Evolutionary conservation across 2,797 vertebrate species (phyloP), one percentile per base, ranked within the genome.

Genomic region (Manis javanica): DNA sequence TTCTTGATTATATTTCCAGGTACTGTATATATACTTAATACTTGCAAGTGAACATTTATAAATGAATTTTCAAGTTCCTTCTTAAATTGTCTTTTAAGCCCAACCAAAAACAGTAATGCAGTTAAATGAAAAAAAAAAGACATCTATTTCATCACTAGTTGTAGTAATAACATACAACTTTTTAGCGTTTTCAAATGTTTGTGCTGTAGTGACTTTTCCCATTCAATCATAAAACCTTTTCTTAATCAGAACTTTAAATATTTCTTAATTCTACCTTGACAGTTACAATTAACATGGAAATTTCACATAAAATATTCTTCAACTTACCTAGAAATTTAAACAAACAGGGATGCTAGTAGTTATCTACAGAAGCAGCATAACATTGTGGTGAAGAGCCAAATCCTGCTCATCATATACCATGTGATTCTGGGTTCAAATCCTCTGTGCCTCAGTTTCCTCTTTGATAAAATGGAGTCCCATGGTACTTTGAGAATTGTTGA

Each of bases 181-280:
- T 7, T 89, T 7, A 89, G 68, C 16, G 34, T 7, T 93, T 94
- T 88, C 53, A 82, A 31, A 59, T 79, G 23, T 53, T 92, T 79
- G 92, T 0, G 2, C 37, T 51, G 86, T 68, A 19, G 77, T 66
- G 31, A 51, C 34, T 95, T 90, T 64, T 57, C 4, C 34, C 34
- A 61, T 84, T 95, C 23, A 83, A 29, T 46, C 16, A 81, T 74
- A 83, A 88, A 77, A 57, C 5, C 68, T 91, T 18, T 37, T 77
- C 71, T 92, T 90, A 46, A 87, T 69, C 42, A 75, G n/a, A 49
- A 34, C 19, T 74, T 91, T 29, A 94, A 51, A 11, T 69, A 83
- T 74, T 77, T 85, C 19, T 82, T 93, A 64, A 81, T 85, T 82
- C 68, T 88, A 88, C 83, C 88, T 92, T 90, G 23, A 75, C 13